phyloP scores from a whole-genome alignment of 1,140 invertebrate species.

The Oreohelix idahoensis region DNA sequence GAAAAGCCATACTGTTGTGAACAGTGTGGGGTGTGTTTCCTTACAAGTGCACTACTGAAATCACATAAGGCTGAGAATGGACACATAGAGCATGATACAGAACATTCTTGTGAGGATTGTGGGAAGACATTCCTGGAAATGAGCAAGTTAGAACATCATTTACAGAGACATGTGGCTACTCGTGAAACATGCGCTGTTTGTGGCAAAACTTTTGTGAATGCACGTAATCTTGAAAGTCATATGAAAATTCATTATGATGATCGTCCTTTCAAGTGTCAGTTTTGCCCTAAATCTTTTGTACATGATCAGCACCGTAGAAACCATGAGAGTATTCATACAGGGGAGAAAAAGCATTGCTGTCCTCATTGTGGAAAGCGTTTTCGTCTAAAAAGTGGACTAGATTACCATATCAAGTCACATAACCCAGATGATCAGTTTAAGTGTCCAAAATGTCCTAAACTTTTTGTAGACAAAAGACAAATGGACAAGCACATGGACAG shows the following conservation, averaged over 20 bases:
- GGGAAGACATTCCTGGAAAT: background rate
- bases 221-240: slow-evolving; percentile 9
- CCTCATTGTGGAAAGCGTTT: slow-evolving; percentile 25
- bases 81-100: background rate
- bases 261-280: background rate
- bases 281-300: slow-evolving; percentile 17
- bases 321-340: slow-evolving; percentile 22
- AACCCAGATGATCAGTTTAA: slow-evolving; percentile 18
- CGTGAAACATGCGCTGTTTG: background rate
- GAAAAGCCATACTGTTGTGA: background rate
- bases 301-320: background rate
- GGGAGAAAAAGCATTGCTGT: slow-evolving; percentile 15
- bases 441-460: slow-evolving; percentile 29
- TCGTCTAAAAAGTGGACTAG: background rate
- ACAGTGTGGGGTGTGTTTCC: background rate
- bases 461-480: slow-evolving; percentile 2
- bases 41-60: background rate
- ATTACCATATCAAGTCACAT: slow-evolving; percentile 15
- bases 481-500: slow-evolving; percentile 74
- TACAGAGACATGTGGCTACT: background rate
- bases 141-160: background rate
- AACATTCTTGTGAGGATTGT: background rate
- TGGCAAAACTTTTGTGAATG: background rate
- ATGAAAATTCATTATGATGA: slow-evolving; percentile 23
- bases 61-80: background rate